phyloP scores from a whole-genome alignment of 92 coral and sea anemone species.

The Zoanthus solanderi region DNA sequence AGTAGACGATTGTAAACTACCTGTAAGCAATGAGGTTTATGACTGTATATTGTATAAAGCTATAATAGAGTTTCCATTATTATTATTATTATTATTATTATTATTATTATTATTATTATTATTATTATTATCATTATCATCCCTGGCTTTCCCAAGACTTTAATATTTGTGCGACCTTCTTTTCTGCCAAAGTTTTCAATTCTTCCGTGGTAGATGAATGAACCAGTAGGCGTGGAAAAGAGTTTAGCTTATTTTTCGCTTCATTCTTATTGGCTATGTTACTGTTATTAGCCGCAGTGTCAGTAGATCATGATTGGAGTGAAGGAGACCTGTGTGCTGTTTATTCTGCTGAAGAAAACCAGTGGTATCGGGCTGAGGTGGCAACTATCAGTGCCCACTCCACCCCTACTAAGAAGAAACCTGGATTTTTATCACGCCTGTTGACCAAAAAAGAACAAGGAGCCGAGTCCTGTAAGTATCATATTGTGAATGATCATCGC shows the following conservation, averaged over 20 bases:
- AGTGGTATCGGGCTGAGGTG: slow-evolving; percentile 40
- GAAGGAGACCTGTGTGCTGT: slow-evolving; percentile 46
- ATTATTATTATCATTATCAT: neutral
- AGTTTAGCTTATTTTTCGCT: neutral
- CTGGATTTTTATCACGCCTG: slow-evolving; percentile 45
- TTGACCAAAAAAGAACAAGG: slow-evolving; percentile 25
- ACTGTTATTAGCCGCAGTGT: neutral
- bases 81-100: no score
- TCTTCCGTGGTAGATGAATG: neutral
- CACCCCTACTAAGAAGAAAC: slow-evolving; percentile 35
- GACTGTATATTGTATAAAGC: no score
- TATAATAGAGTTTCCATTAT: no score
- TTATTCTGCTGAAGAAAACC: neutral
- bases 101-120: no score
- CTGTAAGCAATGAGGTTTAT: no score
- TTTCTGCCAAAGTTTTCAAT: no score
- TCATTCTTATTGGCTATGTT: neutral
- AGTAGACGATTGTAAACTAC: no score
- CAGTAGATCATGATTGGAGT: slow-evolving; percentile 12
- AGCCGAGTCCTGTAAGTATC: slow-evolving; percentile 11
- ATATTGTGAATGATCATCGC: neutral
- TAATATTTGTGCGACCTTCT: no score
- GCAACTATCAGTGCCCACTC: neutral
- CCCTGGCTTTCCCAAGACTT: neutral
- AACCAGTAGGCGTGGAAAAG: no score